Conservation (phyloP, 1,140 invertebrate species). For the Spodoptera litura region DNA sequence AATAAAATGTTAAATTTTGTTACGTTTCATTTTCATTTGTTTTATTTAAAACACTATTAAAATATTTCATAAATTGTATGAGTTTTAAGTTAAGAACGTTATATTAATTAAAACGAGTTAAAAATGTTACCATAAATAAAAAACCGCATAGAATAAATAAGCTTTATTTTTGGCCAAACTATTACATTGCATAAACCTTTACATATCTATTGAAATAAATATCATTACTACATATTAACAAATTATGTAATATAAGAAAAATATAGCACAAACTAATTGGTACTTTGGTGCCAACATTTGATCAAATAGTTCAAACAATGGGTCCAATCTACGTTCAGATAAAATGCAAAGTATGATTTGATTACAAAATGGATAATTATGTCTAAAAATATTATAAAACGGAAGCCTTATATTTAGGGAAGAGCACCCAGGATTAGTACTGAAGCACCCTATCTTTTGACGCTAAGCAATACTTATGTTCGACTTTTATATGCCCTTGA, state of each 20-base stretch:
- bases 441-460: constrained; percentile 64
- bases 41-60: no score
- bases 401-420: constrained; percentile 63
- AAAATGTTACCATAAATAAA: neutral
- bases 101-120: neutral
- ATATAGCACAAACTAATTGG: constrained; percentile 62
- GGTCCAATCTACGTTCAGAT: constrained; percentile 15
- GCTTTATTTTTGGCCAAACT: constrained; percentile 86
- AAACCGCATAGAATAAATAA: constrained; percentile 78
- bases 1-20: no score
- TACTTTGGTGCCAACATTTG: constrained; percentile 50
- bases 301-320: constrained; percentile 28
- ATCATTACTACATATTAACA: constrained; percentile 61
- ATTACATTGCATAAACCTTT: constrained; percentile 81
- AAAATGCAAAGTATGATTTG: constrained; percentile 33
- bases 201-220: constrained; percentile 75
- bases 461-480: constrained; percentile 51
- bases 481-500: constrained; percentile 38
- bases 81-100: neutral
- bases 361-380: constrained; percentile 41
- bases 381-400: constrained; percentile 66
- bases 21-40: no score
- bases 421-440: constrained; percentile 62
- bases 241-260: constrained; percentile 61
- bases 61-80: neutral